phyloP scores from a whole-genome alignment of 2,113 vertebrate genomes.

The Leptodactylus fuscus region DNA sequence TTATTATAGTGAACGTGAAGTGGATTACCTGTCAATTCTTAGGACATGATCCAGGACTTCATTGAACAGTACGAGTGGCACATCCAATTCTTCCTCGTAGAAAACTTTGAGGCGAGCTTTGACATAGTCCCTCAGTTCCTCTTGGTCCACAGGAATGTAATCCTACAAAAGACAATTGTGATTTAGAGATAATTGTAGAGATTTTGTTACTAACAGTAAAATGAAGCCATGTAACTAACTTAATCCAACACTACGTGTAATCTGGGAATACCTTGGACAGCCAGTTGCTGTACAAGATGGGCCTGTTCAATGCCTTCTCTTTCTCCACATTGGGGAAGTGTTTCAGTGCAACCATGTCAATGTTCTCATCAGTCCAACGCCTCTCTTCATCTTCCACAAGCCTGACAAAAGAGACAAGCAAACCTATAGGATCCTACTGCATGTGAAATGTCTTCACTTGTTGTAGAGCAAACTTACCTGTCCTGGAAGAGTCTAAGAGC shows the following conservation, averaged over 20 bases:
- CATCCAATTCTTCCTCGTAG: constrained; percentile 96
- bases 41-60: constrained; percentile 97
- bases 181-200: background rate
- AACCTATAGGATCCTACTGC: background rate
- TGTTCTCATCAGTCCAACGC: constrained; percentile 98
- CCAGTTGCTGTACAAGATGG: constrained; percentile 99
- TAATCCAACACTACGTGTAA: too few species aligned
- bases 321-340: constrained; percentile 98
- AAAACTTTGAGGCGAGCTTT: constrained; percentile 98
- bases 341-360: constrained; percentile 92
- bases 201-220: background rate
- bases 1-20: too few species aligned
- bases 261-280: constrained; percentile 85
- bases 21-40: constrained; percentile 88
- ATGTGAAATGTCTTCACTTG: background rate
- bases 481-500: constrained; percentile 98
- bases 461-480: constrained; percentile 73
- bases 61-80: constrained; percentile 96
- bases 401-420: constrained; percentile 68
- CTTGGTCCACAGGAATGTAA: constrained; percentile 97
- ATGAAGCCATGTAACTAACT: background rate
- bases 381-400: constrained; percentile 96
- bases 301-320: constrained; percentile 90
- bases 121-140: constrained; percentile 96
- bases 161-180: constrained; percentile 76